Evolutionary conservation across 2,113 vertebrate species (phyloP), one percentile per base, ranked within the genome.

Genomic region (Mystacornis crossleyi): DNA sequence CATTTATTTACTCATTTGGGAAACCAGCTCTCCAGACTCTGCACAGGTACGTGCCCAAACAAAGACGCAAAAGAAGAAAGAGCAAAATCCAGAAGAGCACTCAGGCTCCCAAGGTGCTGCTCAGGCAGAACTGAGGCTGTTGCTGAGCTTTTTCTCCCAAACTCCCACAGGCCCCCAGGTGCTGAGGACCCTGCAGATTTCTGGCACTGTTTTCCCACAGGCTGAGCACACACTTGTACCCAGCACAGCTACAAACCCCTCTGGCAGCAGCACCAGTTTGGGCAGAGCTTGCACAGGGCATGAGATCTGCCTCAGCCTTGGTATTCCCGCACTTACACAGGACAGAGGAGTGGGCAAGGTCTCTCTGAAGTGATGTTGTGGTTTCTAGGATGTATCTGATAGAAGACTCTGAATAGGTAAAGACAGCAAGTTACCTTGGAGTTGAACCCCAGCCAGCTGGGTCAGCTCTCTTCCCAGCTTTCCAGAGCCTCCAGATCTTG

Each of bases 111-210:
- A 4, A 42, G 42, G 48, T 6, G 62, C 83, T 60, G 54, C 5
- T 2, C 53, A 20, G 53, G 75, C 58, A 77, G 26, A 81, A 23
- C 67, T 5, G 38, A 71, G 48, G 38, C 38, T 67, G 18, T 24
- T 67, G 9, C 20, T 58, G 53, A 60, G 12, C 34, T 23, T 55
- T 26, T 38, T 36, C 65, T 20, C 61, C 57, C 24, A 14, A 5
- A 11, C 31, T 55, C 36, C 54, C 1, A 0, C 43, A 67, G 36
- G 7, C 14, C 16, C 9, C 20, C 2, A 1, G 38, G 16, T 28
- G 26, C 64, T 42, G 51, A 84, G 78, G 70, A 45, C 23, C 13
- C 47, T 55, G 19, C 18, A 20, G 40, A 18, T 38, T 80, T 18
- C 34, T 36, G 36, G 57, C 38, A 18, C 24, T 38, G 1, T 18